Evolutionary conservation across 2,113 vertebrate species (phyloP).

Genomic region (Hassar affinis): DNA sequence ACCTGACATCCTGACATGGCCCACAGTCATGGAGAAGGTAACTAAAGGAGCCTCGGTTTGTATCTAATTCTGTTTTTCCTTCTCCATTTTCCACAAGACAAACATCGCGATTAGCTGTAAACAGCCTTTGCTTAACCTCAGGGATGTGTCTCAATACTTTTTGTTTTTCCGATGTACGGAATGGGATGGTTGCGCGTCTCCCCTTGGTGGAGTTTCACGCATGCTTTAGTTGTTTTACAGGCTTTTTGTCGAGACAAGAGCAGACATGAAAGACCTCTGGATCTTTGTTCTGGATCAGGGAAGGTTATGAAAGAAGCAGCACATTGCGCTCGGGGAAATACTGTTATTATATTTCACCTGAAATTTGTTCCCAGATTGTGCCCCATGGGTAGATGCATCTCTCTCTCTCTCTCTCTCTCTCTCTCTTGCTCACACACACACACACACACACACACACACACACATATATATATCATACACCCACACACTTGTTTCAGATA

Average conservation of each 20-base stretch:
- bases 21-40: slow-evolving; percentile 51
- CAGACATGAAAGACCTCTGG: slow-evolving; percentile 71
- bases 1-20: slow-evolving; percentile 51
- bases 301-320: slow-evolving; percentile 62
- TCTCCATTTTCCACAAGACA: slow-evolving; percentile 15
- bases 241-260: slow-evolving; percentile 64
- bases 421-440: slow-evolving; percentile 28
- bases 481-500: background rate
- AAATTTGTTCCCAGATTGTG: slow-evolving; percentile 57
- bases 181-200: slow-evolving; percentile 67
- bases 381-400: slow-evolving; percentile 54
- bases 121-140: slow-evolving; percentile 67
- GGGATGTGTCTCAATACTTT: slow-evolving; percentile 61
- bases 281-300: slow-evolving; percentile 65
- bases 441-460: background rate
- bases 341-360: slow-evolving; percentile 64
- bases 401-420: too few relatives aligned
- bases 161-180: slow-evolving; percentile 59
- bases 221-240: slow-evolving; percentile 73
- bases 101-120: slow-evolving; percentile 57
- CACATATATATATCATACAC: too few relatives aligned
- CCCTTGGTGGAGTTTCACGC: slow-evolving; percentile 69
- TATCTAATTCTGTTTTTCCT: background rate
- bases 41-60: slow-evolving; percentile 21
- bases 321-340: slow-evolving; percentile 61